Conservation (phyloP, 2,113 vertebrate genomes). For the Morone saxatilis region DNA sequence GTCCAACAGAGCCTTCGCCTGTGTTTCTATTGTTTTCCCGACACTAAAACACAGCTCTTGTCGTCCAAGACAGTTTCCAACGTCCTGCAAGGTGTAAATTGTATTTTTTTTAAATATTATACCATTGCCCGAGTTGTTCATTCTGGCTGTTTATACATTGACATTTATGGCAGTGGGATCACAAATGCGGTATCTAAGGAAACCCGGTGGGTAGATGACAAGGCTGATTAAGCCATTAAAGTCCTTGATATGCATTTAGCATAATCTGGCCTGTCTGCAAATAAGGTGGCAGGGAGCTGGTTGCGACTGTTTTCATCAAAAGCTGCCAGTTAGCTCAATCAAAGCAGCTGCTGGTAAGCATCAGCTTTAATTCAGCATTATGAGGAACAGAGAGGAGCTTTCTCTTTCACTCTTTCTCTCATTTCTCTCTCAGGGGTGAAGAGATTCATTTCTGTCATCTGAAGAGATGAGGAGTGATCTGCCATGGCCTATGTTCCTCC, state of each 20-base stretch:
- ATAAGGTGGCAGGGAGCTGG: conserved; percentile 60
- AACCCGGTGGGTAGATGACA: conserved; percentile 70
- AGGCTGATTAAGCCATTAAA: conserved; percentile 77
- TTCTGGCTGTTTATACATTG: conserved; percentile 29
- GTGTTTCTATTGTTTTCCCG: conserved; percentile 52
- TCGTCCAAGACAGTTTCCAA: conserved; percentile 36
- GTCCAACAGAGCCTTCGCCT: conserved; percentile 52
- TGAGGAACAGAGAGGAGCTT: conserved; percentile 41
- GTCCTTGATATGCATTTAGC: conserved; percentile 73
- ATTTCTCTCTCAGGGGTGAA: conserved; percentile 46
- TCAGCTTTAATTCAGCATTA: conserved; percentile 61
- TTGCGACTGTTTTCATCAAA: conserved; percentile 69
- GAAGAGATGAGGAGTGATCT: conserved; percentile 67
- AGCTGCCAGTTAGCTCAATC: conserved; percentile 77
- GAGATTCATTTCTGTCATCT: conserved; percentile 69
- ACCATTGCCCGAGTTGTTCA: conserved; percentile 9
- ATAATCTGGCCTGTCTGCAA: conserved; percentile 77
- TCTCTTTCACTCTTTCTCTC: conserved; percentile 20
- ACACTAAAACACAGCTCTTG: conserved; percentile 39
- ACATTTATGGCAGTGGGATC: conserved; percentile 31
- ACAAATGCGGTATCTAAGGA: conserved; percentile 63
- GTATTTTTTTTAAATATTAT: neutral
- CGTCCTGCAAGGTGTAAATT: conserved; percentile 29
- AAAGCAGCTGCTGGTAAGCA: conserved; percentile 73
- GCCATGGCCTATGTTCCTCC: conserved; percentile 39